Base-by-base conservation (phyloP, 2,113 vertebrate species). In the Nerophis lumbriciformis region DNA sequence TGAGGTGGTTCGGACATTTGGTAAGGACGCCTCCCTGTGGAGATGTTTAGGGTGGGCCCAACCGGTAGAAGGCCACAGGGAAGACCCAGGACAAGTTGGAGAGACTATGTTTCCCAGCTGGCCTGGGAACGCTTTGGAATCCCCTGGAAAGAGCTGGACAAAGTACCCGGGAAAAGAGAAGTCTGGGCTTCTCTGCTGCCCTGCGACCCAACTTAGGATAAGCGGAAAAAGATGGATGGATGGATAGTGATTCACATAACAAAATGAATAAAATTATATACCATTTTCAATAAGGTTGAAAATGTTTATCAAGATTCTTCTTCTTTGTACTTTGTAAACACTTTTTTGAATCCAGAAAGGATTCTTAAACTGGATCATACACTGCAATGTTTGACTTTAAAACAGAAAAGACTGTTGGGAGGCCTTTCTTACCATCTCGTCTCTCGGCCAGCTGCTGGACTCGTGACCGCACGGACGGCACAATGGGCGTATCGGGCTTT, bases 401-500 rank as follows among this genome's bases (percentile, higher is more conserved):
- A 50, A 15, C 6, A 50, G 13, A 50, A 13, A 50, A 10, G 7
- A 50, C 6, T 13, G 6, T 4, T 36, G 5, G 1, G 48, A 21
- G 68, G 2, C 0, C 39, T 8, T 5, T 58, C 6, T 71, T 70
- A 89, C 90, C 88, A 5, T 84, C 84, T 62, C 44, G 72, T 68
- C 68, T 86, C 61, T 86, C 84, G 0, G 67, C 61, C 47, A 91
- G 78, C 50, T 84, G 83, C 57, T 89, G 83, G 49, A 90, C 71
- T 49, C 84, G 53, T 19, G 83, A 86, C 4, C 52, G 79, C 44
- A 90, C 67, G 0, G 90, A 90, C 0, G 75, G 61, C 38, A 89
- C 69, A 11, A 85, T 82, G 0, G 87, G 89, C 0, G 88, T 90
- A 73, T 91, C 90, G 0, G 87, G 78, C 60, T 89, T 90, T 3